Evolutionary conservation across 2,797 vertebrate genomes (phyloP).

Genomic region (Poeciliopsis turneri): DNA sequence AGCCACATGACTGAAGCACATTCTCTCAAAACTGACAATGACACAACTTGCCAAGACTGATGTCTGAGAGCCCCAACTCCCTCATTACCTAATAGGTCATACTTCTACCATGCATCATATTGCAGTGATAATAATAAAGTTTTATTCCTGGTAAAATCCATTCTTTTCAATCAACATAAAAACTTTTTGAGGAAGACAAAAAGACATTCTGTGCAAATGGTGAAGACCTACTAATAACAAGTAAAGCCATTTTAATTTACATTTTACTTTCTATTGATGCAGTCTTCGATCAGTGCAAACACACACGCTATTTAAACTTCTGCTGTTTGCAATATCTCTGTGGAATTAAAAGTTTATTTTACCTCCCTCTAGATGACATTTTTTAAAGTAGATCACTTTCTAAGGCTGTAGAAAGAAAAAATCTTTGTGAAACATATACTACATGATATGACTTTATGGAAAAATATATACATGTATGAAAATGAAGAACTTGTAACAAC

Average conservation of each 20-base stretch:
- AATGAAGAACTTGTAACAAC: slow-evolving; percentile 10
- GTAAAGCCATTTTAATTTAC: slow-evolving; percentile 16
- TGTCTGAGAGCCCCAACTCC: slow-evolving; percentile 48
- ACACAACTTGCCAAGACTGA: slow-evolving; percentile 72
- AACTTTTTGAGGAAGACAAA: background rate
- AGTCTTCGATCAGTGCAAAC: slow-evolving; percentile 22
- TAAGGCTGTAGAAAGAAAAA: background rate
- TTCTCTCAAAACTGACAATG: slow-evolving; percentile 68
- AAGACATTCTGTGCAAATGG: slow-evolving; percentile 3
- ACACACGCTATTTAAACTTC: slow-evolving; percentile 16
- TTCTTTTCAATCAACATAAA: slow-evolving; percentile 26
- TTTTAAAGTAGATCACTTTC: background rate
- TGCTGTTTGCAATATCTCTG: slow-evolving; percentile 5
- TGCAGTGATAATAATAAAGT: slow-evolving; percentile 45
- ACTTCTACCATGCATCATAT: slow-evolving; percentile 33
- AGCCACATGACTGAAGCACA: slow-evolving; percentile 64
- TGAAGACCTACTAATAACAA: slow-evolving; percentile 23
- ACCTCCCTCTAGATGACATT: background rate
- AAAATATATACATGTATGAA: slow-evolving; percentile 3
- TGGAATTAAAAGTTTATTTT: slow-evolving; percentile 14
- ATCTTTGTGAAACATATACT: background rate
- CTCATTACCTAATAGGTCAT: slow-evolving; percentile 25
- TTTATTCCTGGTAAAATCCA: slow-evolving; percentile 36
- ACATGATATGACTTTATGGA: background rate
- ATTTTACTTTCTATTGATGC: slow-evolving; percentile 4